Evolutionary conservation across 2,888 invertebrate species (phyloP), one percentile per base, ranked within the genome.

Genomic region (Chromoteleia sp.): DNA sequence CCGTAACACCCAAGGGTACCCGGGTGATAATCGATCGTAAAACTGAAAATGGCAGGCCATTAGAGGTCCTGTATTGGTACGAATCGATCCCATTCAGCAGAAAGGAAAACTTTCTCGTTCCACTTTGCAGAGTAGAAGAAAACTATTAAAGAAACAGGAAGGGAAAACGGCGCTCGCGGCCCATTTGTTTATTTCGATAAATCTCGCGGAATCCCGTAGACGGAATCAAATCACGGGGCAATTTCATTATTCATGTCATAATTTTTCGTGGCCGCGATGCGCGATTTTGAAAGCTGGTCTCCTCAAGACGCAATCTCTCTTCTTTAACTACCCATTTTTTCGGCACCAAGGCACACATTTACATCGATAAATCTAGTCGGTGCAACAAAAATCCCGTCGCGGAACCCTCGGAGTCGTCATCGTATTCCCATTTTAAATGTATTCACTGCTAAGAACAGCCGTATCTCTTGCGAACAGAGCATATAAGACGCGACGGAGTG

Each of bases 11-110:
- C 85, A 83, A 76, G 83, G 82, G 85, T 84, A 77, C 78, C 73
- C 50, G 63, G 83, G 86, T 86, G 90, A 91, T 91, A 91, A 91
- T 91, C 90, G 90, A 88, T 89, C 90, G 88, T 90, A 91, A 90
- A 91, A 86, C 86, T 85, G 83, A 84, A 84, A 84, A 87, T 85
- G 84, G 86, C 85, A 77, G 78, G 77, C 84, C 85, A 88, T 86
- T 87, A 87, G 84, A 84, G 83, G 83, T 50, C 50, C 78, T 78
- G 70, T 67, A 81, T 81, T 81, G 74, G 80, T 78, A 77, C 65
- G 84, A 85, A 85, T 86, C 84, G 84, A 84, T 82, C 81, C 54
- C 33, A 56, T 59, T 43, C 54, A 30, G 25, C 10, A 12, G 41
- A 39, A 56, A 68, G 15, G 30, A 79, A 77, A 81, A 68, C 36